Conservation (phyloP, 2,797 vertebrate genomes). For the Acipenser transmontanus region DNA sequence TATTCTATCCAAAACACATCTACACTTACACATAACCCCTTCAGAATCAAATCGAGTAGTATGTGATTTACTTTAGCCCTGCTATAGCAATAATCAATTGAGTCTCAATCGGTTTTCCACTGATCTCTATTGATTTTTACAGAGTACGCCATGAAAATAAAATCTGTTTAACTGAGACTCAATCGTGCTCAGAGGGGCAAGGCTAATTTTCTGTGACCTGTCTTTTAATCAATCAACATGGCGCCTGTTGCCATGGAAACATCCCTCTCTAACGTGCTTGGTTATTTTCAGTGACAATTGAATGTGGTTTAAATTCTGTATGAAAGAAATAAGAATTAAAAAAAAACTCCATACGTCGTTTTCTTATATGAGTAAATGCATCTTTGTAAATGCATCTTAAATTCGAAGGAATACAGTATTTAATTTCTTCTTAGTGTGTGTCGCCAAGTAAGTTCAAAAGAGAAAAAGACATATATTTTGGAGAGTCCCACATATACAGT, state of each 20-base stretch:
- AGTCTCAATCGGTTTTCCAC: conserved; percentile 42
- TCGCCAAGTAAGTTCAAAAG: too few relatives aligned
- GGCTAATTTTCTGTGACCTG: conserved; percentile 40
- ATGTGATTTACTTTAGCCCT: background rate
- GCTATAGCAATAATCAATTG: conserved; percentile 1
- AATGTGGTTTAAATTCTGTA: conserved; percentile 16
- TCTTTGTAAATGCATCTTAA: too few relatives aligned
- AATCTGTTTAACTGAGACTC: conserved; percentile 52
- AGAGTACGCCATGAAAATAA: conserved; percentile 31
- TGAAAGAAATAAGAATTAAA: too few relatives aligned
- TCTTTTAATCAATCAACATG: conserved; percentile 47
- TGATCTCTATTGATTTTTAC: conserved; percentile 33
- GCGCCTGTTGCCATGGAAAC: conserved; percentile 47
- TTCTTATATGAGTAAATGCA: too few relatives aligned
- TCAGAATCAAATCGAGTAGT: background rate
- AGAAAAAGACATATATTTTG: too few relatives aligned
- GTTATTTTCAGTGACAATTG: conserved; percentile 19
- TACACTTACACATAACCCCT: background rate
- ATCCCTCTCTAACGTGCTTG: conserved; percentile 17
- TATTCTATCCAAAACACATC: too few relatives aligned
- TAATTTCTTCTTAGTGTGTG: too few relatives aligned
- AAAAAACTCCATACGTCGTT: too few relatives aligned
- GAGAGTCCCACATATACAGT: too few relatives aligned
- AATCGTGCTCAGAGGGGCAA: conserved; percentile 32
- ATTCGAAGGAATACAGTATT: too few relatives aligned